Evolutionary conservation across 2,113 vertebrate genomes (phyloP), one percentile per base, ranked within the genome.

Genomic region (Oreotrochilus melanogaster): DNA sequence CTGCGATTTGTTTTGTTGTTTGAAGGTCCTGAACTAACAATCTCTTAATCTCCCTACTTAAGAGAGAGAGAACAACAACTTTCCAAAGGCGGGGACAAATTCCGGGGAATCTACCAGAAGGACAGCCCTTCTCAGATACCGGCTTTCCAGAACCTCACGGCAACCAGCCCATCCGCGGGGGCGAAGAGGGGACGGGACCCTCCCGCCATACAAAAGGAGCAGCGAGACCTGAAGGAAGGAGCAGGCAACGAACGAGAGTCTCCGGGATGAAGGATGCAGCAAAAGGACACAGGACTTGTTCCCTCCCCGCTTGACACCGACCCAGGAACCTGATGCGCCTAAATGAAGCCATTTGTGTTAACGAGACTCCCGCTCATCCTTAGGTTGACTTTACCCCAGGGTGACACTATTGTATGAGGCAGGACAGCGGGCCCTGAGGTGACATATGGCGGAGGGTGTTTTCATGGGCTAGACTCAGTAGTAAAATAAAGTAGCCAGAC

Each of bases 381-480:
- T 91, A 93, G 65, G 53, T 78, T 54, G 65, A 64, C 65, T 93
- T 94, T 73, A 93, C 71, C 92, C 95, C 42, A 75, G 78, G 78
- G 92, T 94, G 93, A 96, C 81, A 64, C 93, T 79, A 92, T 95
- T 95, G 95, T 96, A 79, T 74, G 76, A 58, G 50, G 48, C 91
- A 91, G 84, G 92, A 76, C 90, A 82, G 86, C 19, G 69, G 53
- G 64, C 57, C 67, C 85, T 86, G 31, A 14, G 73, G 37, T 71
- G 97, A 96, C 98, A 98, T 98, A 98, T 97, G 98, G 98, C 15
- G 43, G 72, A 61, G 96, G 89, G 94, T 95, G 92, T 94, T 96
- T 78, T 72, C 96, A 76, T 80, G 39, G 70, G 57, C 92, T 95
- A 93, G 79, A 83, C 47, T 96, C 83, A 3, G 72, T 56, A 88